A percentile compares a stretch with the other conserved stretches of the same genome.
These are phyloP conservation scores for Helostoma temminkii DNA, from an alignment of 2,797 vertebrate genomes.

Conservation along the genomic window DNA sequence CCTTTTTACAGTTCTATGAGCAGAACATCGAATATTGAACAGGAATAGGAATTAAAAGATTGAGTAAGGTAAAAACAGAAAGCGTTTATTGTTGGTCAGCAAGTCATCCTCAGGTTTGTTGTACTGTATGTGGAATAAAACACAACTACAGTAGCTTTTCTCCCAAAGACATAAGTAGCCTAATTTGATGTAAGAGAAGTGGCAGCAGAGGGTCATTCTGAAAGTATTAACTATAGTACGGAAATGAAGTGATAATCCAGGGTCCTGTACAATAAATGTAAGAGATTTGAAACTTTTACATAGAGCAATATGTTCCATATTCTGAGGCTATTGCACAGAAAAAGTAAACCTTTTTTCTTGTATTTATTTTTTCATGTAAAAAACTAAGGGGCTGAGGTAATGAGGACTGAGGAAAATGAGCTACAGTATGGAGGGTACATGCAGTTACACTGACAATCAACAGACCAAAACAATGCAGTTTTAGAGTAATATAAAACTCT, in stretches of 20 bases:
- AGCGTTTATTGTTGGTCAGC: constrained; percentile 55
- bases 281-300: constrained; percentile 50
- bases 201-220: constrained; percentile 42
- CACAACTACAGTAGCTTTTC: constrained; percentile 44
- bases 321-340: constrained; percentile 52
- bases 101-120: constrained; percentile 57
- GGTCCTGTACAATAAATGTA: constrained; percentile 58
- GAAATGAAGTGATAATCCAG: constrained; percentile 43
- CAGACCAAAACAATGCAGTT: constrained; percentile 71
- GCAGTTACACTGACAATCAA: constrained; percentile 75
- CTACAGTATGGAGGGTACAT: constrained; percentile 57
- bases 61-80: constrained; percentile 62
- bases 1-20: constrained; percentile 84
- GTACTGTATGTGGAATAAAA: constrained; percentile 27
- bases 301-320: constrained; percentile 68
- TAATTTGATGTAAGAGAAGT: constrained; percentile 37
- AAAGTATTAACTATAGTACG: constrained; percentile 33
- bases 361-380: constrained; percentile 50
- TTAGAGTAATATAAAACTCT: constrained; percentile 60
- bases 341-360: constrained; percentile 40
- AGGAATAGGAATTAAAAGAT: constrained; percentile 72
- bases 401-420: constrained; percentile 34
- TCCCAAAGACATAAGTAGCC: constrained; percentile 46
- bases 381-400: constrained; percentile 45
- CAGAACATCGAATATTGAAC: constrained; percentile 80